phyloP scores from a whole-genome alignment of 2,888 invertebrate species.

The Macaria liturata region DNA sequence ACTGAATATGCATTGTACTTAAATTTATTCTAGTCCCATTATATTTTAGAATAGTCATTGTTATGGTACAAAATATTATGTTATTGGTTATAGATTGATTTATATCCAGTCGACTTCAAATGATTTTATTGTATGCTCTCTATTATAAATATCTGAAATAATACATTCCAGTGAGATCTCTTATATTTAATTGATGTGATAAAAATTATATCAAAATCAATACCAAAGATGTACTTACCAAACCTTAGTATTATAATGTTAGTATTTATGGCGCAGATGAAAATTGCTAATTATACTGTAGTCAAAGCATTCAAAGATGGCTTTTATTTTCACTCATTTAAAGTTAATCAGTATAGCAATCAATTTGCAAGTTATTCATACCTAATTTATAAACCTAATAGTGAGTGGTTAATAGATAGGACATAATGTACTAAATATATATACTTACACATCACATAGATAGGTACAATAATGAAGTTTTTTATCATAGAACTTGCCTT shows the following conservation, averaged over 20 bases:
- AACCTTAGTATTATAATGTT: constrained; percentile 34
- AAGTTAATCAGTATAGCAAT: no score
- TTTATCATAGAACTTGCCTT: no score
- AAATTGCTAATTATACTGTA: constrained; percentile 52
- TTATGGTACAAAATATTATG: constrained; percentile 27
- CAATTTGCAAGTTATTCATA: no score
- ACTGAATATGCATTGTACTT: constrained; percentile 45
- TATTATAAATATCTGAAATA: constrained; percentile 25
- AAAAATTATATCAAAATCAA: constrained; percentile 30
- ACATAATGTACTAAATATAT: no score
- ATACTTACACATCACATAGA: no score
- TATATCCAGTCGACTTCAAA: constrained; percentile 9
- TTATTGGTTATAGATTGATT: constrained; percentile 22
- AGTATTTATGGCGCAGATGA: constrained; percentile 37
- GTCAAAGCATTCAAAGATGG: constrained; percentile 48
- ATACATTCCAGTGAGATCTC: constrained; percentile 45
- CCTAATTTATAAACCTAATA: no score
- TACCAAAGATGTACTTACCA: constrained; percentile 43
- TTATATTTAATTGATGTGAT: constrained; percentile 41
- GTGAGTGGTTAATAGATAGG: no score
- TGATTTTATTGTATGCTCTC: constrained; percentile 27
- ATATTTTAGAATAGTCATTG: constrained; percentile 35
- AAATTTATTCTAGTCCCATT: constrained; percentile 46
- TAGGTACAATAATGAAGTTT: no score
- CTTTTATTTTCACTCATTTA: constrained; percentile 34